Evolutionary conservation across 2,113 vertebrate species (phyloP), one percentile per base, ranked within the genome.

Genomic region (Budorcas taxicolor): DNA sequence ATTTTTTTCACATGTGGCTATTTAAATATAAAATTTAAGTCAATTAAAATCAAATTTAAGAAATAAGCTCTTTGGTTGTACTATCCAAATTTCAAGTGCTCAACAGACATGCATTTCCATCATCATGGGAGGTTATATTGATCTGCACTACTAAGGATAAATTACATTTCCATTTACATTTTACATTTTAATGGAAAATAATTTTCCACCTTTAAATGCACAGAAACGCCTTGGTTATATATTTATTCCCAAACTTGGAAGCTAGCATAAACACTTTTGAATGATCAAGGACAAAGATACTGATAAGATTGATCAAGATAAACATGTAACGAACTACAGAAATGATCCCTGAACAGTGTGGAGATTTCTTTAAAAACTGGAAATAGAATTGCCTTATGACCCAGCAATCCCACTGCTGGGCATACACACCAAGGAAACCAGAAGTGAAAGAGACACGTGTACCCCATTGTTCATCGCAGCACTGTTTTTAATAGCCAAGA

Each of bases 241-340:
- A 81, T 58, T 92, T 91, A 25, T 25, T 83, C 15, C 76, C 19
- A 93, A 91, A 67, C 31, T 87, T 97, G 33, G 10, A 92, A 95
- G 53, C 8, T 15, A 1, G 0, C 7, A 21, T 21, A 58, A 88
- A 62, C 83, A 40, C 3, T 3, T 97, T 81, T 64, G 10, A 27
- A 0, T 12, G 27, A 5, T 78, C 89, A 86, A 96, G 27, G 57
- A 47, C 33, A 96, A 76, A 86, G 5, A 4, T 57, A 57, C 45
- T 13, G 6, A 93, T 43, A 16, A 96, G 64, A 36, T 45, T 36
- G 88, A 92, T 93, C 96, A 97, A 95, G 7, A 94, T 52, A 55
- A 94, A 67, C 19, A 12, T 90, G 81, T 97, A 80, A 57, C 6
- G 47, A 93, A 94, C 55, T 57, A 57, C 25, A 57, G 21, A 25